These are phyloP conservation scores for Acanthurus tractus DNA, from an alignment of 2,797 vertebrate genomes.

Conservation along the genomic window DNA sequence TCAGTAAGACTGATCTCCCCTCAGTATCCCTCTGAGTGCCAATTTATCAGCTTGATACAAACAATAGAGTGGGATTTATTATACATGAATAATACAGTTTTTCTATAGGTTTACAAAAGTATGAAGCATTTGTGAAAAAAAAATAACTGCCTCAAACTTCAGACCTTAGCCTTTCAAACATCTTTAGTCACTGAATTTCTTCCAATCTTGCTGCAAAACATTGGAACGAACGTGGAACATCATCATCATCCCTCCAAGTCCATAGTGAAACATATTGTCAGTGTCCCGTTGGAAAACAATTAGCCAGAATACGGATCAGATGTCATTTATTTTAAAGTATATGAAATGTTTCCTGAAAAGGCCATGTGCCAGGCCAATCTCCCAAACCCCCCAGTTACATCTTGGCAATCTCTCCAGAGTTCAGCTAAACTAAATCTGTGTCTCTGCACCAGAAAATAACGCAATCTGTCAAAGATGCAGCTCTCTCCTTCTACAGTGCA, in stretches of 20 bases:
- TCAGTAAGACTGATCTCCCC: conserved; percentile 29
- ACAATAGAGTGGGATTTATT: conserved; percentile 13
- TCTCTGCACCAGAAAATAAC: background rate
- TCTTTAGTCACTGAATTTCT: conserved; percentile 1
- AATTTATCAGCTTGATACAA: conserved; percentile 15
- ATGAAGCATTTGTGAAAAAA: too few relatives aligned
- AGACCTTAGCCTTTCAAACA: background rate
- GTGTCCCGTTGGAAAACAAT: background rate
- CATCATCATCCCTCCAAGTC: background rate
- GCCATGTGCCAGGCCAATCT: conserved; percentile 5
- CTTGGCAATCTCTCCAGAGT: background rate
- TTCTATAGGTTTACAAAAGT: too few relatives aligned
- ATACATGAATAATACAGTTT: too few relatives aligned
- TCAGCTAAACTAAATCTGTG: conserved; percentile 7
- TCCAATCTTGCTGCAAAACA: background rate
- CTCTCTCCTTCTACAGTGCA: conserved; percentile 3
- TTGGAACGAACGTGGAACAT: conserved; percentile 2
- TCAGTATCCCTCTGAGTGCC: conserved; percentile 1
- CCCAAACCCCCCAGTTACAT: conserved; percentile 2
- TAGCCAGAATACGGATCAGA: conserved; percentile 4
- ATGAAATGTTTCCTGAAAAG: conserved; percentile 13
- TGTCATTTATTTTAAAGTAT: conserved; percentile 17
- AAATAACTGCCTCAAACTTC: too few relatives aligned
- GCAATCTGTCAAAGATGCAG: background rate
- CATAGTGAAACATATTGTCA: background rate